phyloP scores from a whole-genome alignment of 2,888 invertebrate genomes.

The Syrphus vitripennis region DNA sequence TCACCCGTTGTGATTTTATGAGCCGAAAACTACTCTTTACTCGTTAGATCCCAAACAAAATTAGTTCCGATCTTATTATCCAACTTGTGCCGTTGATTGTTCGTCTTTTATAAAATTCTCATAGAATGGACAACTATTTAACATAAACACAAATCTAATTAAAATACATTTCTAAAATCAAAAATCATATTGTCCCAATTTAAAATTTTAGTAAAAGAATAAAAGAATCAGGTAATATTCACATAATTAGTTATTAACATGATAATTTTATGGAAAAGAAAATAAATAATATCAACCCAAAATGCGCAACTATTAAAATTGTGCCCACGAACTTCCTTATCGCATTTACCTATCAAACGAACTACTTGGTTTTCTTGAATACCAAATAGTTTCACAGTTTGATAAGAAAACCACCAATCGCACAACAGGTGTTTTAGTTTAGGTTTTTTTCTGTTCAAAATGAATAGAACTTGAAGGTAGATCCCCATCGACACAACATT shows the following conservation, averaged over 20 bases:
- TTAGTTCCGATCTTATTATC: no score
- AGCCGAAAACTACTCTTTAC: no score
- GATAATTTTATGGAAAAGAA: neutral
- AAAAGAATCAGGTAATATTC: neutral
- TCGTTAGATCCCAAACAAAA: no score
- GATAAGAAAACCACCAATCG: neutral
- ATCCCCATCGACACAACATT: constrained; percentile 2
- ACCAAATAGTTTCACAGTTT: neutral
- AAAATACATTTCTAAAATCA: neutral
- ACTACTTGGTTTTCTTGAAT: neutral
- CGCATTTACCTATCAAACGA: neutral
- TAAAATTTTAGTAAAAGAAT: neutral
- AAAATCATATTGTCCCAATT: neutral
- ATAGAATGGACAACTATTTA: neutral
- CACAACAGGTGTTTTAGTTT: constrained; percentile 23
- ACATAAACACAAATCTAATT: neutral
- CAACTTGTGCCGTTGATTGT: no score
- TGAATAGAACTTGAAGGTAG: constrained; percentile 19
- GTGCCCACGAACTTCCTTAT: constrained; percentile 17
- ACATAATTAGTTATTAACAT: constrained; percentile 11
- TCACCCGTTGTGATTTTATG: no score
- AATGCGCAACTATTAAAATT: neutral
- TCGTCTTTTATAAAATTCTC: no score
- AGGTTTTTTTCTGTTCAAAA: neutral
- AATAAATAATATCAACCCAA: neutral